These are phyloP conservation scores for Cephus pulcher DNA, from an alignment of 2,888 invertebrate species.

Conservation along the genomic window DNA sequence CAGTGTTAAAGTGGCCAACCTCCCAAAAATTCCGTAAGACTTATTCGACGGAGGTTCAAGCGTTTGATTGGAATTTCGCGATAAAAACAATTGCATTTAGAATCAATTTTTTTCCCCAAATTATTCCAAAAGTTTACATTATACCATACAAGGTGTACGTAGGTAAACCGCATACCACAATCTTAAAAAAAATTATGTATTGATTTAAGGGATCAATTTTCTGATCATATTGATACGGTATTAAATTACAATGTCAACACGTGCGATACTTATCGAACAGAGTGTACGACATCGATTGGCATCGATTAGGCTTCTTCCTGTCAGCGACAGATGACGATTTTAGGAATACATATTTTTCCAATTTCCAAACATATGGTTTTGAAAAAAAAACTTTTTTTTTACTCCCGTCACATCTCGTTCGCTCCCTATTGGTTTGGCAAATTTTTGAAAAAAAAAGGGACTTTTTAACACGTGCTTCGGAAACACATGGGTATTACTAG, in stretches of 20 bases:
- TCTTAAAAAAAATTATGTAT: not conserved
- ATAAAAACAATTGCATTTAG: not conserved
- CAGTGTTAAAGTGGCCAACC: not conserved
- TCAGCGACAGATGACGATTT: not conserved
- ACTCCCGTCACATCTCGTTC: not conserved
- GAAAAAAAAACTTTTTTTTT: not conserved
- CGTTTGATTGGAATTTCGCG: not conserved
- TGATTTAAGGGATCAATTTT: not conserved
- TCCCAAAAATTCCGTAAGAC: not conserved
- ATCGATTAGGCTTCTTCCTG: not conserved
- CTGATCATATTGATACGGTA: not conserved
- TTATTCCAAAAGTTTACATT: not conserved
- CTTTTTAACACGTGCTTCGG: not conserved
- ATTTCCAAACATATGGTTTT: not conserved
- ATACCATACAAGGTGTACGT: not conserved
- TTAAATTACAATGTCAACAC: not conserved
- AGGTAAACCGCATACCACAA: not conserved
- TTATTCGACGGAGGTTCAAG: not conserved
- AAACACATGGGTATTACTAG: not conserved
- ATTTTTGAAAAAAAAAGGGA: not conserved
- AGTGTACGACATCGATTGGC: not conserved
- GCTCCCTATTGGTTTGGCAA: not conserved
- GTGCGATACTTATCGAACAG: not conserved
- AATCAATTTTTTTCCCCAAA: not conserved
- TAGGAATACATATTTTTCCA: not conserved